Conservation (phyloP, 1,140 invertebrate genomes). For the Aphaenogaster floridana region DNA sequence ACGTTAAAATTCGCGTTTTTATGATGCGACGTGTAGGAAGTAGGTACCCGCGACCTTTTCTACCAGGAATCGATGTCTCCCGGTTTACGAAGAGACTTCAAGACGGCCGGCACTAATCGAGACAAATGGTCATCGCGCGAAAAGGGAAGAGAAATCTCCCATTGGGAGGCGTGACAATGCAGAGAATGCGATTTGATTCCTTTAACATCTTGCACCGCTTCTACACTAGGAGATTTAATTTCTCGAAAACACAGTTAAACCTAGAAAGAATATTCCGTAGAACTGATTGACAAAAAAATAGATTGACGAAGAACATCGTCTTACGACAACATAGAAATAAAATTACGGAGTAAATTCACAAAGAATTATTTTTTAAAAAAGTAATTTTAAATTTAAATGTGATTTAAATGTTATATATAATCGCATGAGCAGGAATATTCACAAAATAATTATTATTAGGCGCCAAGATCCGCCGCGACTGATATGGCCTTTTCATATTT, state of each 20-base stretch:
- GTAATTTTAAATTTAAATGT: background rate
- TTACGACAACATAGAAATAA: background rate
- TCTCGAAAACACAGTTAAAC: constrained; percentile 58
- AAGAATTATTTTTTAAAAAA: background rate
- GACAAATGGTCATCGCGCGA: constrained; percentile 62
- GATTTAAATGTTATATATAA: background rate
- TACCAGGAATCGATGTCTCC: constrained; percentile 79
- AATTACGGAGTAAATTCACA: background rate
- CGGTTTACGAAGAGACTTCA: constrained; percentile 72
- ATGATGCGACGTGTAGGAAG: constrained; percentile 61
- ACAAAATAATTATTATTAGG: too few species aligned
- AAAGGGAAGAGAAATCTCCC: constrained; percentile 67
- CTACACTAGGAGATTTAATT: constrained; percentile 64
- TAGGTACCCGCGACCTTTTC: constrained; percentile 61
- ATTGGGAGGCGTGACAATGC: constrained; percentile 74
- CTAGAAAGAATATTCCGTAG: background rate
- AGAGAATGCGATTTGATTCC: constrained; percentile 83
- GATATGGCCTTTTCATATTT: too few species aligned
- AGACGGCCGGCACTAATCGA: constrained; percentile 64
- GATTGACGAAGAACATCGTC: background rate
- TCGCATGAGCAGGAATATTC: too few species aligned
- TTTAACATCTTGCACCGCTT: constrained; percentile 74
- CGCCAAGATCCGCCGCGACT: too few species aligned
- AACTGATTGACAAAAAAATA: constrained; percentile 4
- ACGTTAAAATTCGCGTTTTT: constrained; percentile 8